These are phyloP conservation scores for Eucriotettix oculatus DNA, from an alignment of 2,888 invertebrate species.

Conservation along the genomic window DNA sequence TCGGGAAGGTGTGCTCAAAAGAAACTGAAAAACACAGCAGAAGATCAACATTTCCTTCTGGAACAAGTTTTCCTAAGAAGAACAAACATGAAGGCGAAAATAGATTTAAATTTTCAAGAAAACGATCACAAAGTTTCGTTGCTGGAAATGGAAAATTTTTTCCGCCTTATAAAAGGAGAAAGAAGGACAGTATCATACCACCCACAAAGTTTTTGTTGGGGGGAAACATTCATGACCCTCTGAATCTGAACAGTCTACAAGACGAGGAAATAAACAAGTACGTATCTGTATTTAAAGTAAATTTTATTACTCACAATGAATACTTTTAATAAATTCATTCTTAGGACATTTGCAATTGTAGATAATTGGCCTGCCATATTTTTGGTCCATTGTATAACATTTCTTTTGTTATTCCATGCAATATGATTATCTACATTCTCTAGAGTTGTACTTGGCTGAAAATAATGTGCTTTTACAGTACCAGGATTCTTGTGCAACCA, in stretches of 20 bases:
- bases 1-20: slow-evolving; percentile 1
- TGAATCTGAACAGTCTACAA: slow-evolving; percentile 82
- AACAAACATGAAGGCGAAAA: slow-evolving; percentile 25
- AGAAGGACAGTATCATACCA: slow-evolving; percentile 53
- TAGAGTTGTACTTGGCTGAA: no score
- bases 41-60: slow-evolving; percentile 8
- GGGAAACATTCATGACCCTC: slow-evolving; percentile 87
- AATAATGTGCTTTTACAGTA: no score
- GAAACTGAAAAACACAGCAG: slow-evolving; percentile 5
- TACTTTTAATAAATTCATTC: neutral
- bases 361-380: no score
- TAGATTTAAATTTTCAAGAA: slow-evolving; percentile 29
- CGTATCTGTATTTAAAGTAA: neutral
- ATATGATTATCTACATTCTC: no score
- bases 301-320: neutral
- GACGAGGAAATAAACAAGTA: slow-evolving; percentile 22
- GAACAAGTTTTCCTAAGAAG: slow-evolving; percentile 17
- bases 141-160: slow-evolving; percentile 50
- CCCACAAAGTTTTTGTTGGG: slow-evolving; percentile 88
- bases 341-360: no score
- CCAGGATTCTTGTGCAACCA: no score
- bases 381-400: no score
- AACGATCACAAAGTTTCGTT: slow-evolving; percentile 50
- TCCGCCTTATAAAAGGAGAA: slow-evolving; percentile 54
- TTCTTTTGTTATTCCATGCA: no score